Evolutionary conservation across 2,797 vertebrate genomes (phyloP).

Genomic region (Merluccius polli): DNA sequence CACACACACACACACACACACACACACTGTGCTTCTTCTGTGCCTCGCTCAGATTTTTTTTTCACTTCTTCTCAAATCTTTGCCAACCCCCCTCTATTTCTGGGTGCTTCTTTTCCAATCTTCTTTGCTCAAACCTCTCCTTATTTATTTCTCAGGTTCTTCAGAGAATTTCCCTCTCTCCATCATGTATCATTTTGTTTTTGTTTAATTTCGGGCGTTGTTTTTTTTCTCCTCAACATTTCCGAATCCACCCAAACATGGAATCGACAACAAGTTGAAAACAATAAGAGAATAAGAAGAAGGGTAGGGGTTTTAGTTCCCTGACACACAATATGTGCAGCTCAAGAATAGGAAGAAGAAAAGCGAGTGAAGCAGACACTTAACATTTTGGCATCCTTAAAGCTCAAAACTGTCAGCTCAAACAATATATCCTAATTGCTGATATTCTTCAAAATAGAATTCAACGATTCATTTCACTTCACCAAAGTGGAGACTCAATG

Average conservation of each 20-base stretch:
- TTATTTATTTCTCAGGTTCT: neutral
- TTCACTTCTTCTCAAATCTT: neutral
- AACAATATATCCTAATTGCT: neutral
- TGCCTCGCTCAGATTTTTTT: constrained; percentile 3
- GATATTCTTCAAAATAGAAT: neutral
- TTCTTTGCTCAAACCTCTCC: neutral
- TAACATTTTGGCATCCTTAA: too few relatives aligned
- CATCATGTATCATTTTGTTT: too few relatives aligned
- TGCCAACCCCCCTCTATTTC: neutral
- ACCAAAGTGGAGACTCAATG: neutral
- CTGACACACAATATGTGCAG: too few relatives aligned
- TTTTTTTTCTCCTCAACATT: too few relatives aligned
- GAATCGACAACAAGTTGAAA: too few relatives aligned
- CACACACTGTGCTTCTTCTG: neutral
- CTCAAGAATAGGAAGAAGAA: too few relatives aligned
- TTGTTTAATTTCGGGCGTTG: too few relatives aligned
- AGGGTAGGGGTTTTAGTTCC: too few relatives aligned
- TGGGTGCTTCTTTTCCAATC: neutral
- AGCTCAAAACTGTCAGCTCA: neutral
- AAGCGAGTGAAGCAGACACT: too few relatives aligned
- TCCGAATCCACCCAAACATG: too few relatives aligned
- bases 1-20: constrained; percentile 3
- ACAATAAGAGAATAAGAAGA: too few relatives aligned
- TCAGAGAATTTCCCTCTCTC: neutral
- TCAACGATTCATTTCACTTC: neutral